Conservation (phyloP, 2,797 vertebrate genomes). For the Melanotaenia maccullochi region DNA sequence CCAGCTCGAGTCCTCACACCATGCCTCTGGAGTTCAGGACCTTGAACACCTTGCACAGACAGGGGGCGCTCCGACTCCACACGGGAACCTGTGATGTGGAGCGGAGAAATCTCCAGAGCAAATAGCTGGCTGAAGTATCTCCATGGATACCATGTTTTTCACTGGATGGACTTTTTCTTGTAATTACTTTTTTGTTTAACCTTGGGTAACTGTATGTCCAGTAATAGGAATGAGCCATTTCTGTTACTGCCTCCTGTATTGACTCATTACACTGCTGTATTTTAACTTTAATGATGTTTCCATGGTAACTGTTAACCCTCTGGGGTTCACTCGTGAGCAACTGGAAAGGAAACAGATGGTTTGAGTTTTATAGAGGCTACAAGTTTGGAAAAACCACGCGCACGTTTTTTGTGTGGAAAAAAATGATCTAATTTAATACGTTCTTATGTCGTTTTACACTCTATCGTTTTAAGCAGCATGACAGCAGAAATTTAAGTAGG, state of each 20-base stretch:
- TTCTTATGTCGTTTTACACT: slow-evolving; percentile 5
- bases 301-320: slow-evolving; percentile 35
- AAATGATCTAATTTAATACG: background rate
- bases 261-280: slow-evolving; percentile 21
- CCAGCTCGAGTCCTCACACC: slow-evolving; percentile 93
- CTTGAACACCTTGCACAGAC: slow-evolving; percentile 90
- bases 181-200: slow-evolving; percentile 43
- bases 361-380: slow-evolving; percentile 10
- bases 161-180: slow-evolving; percentile 30
- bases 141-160: slow-evolving; percentile 31
- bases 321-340: slow-evolving; percentile 6
- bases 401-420: background rate
- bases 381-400: background rate
- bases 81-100: slow-evolving; percentile 85
- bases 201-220: slow-evolving; percentile 53
- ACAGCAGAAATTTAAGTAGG: background rate
- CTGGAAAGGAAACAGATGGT: slow-evolving; percentile 7
- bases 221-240: slow-evolving; percentile 44
- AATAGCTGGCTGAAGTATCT: slow-evolving; percentile 15
- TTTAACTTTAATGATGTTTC: slow-evolving; percentile 56
- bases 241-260: slow-evolving; percentile 38
- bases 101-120: slow-evolving; percentile 17
- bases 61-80: slow-evolving; percentile 94
- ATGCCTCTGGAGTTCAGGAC: slow-evolving; percentile 98
- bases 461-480: background rate